Evolutionary conservation across 2,113 vertebrate genomes (phyloP).

Genomic region (Xenopus borealis): DNA sequence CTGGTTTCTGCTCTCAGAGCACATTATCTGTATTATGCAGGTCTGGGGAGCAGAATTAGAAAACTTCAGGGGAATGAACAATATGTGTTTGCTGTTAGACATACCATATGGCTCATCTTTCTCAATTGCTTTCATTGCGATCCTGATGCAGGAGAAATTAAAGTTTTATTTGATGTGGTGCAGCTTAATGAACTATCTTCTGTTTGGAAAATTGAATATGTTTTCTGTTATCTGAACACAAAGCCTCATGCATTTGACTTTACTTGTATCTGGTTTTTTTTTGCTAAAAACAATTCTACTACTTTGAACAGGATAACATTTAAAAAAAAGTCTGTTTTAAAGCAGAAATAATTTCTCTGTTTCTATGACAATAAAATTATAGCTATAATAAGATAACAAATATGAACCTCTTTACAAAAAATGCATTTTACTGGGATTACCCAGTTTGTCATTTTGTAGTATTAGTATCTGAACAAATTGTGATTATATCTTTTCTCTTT

Average conservation of each 20-base stretch:
- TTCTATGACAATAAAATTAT: too few relatives aligned
- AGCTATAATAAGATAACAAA: too few relatives aligned
- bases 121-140: constrained; percentile 83
- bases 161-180: constrained; percentile 86
- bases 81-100: constrained; percentile 85
- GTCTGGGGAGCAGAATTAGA: constrained; percentile 84
- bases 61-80: constrained; percentile 86
- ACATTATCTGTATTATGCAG: constrained; percentile 84
- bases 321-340: too few relatives aligned
- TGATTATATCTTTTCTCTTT: too few relatives aligned
- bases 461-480: too few relatives aligned
- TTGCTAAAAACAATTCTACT: neutral
- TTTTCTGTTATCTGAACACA: constrained; percentile 83
- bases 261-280: constrained; percentile 68
- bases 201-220: constrained; percentile 87
- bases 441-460: too few relatives aligned
- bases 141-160: constrained; percentile 84
- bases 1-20: constrained; percentile 76
- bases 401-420: too few relatives aligned
- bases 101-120: constrained; percentile 84
- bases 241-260: constrained; percentile 74
- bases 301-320: too few relatives aligned
- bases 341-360: too few relatives aligned
- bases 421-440: too few relatives aligned
- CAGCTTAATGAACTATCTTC: constrained; percentile 85